These are phyloP conservation scores for Drosophila niveifrons DNA, from an alignment of 2,888 invertebrate species.

Conservation along the genomic window DNA sequence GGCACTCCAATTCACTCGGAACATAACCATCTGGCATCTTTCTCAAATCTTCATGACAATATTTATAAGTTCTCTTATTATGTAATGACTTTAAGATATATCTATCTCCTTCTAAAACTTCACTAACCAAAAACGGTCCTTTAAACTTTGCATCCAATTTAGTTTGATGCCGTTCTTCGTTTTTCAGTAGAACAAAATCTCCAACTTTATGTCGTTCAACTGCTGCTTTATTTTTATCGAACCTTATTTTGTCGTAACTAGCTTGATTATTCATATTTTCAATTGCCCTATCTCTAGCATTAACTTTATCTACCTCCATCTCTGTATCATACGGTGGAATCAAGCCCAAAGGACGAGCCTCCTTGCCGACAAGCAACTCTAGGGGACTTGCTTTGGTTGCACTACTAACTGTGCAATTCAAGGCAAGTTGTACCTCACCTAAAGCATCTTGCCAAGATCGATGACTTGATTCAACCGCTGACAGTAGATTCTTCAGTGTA, in stretches of 20 bases:
- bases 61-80: conserved; percentile 25
- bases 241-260: background rate
- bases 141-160: conserved; percentile 18
- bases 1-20: conserved; percentile 19
- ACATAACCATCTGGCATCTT: conserved; percentile 27
- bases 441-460: conserved; percentile 3
- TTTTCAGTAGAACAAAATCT: conserved; percentile 13
- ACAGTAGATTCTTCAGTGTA: background rate
- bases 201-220: conserved; percentile 8
- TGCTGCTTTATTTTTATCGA: conserved; percentile 12
- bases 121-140: conserved; percentile 12
- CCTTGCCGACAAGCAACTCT: background rate
- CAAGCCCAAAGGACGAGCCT: conserved; percentile 2
- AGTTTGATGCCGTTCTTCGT: conserved; percentile 17
- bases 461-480: background rate
- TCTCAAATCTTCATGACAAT: conserved; percentile 31
- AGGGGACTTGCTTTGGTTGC: background rate
- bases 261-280: background rate
- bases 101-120: conserved; percentile 21
- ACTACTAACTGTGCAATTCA: background rate
- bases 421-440: no score
- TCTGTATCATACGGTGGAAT: conserved; percentile 11
- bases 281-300: conserved; percentile 10
- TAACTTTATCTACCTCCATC: conserved; percentile 8
- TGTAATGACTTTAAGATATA: conserved; percentile 16